Percentiles rank a stretch among this genome's conserved stretches.
These are phyloP conservation scores for Amia ocellicauda DNA, from an alignment of 2,113 vertebrate genomes.

Conservation along the genomic window DNA sequence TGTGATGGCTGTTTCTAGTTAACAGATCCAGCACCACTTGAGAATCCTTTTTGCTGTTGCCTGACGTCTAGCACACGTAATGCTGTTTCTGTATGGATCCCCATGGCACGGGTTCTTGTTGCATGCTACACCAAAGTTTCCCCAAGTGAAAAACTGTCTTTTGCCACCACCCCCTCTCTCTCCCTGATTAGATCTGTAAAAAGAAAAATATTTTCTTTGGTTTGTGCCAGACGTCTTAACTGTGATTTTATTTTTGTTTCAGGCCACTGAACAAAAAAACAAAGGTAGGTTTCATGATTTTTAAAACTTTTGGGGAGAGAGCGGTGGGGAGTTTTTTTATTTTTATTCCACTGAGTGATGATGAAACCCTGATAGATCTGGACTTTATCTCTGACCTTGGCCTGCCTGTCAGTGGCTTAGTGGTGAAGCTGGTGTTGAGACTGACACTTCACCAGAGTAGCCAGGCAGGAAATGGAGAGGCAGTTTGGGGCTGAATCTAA, in stretches of 20 bases:
- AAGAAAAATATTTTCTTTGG: too few relatives aligned
- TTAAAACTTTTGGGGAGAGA: background rate
- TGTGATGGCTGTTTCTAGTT: too few relatives aligned
- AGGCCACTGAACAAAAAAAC: slow-evolving; percentile 84
- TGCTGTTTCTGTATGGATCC: too few relatives aligned
- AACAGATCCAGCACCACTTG: too few relatives aligned
- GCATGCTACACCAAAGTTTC: too few relatives aligned
- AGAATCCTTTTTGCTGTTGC: too few relatives aligned
- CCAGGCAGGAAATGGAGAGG: background rate
- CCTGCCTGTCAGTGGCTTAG: slow-evolving; percentile 25
- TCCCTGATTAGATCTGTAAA: too few relatives aligned
- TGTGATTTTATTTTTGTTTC: slow-evolving; percentile 63
- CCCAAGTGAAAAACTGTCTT: background rate
- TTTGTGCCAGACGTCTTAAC: slow-evolving; percentile 8
- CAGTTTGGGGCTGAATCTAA: background rate
- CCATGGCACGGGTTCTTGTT: too few relatives aligned
- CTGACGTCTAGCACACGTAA: too few relatives aligned
- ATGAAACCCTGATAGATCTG: slow-evolving; percentile 33
- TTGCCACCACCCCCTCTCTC: background rate
- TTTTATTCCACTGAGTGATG: slow-evolving; percentile 22
- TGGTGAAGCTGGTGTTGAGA: slow-evolving; percentile 4
- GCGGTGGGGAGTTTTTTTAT: background rate
- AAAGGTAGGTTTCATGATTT: slow-evolving; percentile 68
- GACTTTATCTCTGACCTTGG: slow-evolving; percentile 39
- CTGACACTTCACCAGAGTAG: slow-evolving; percentile 9